A percentile compares a stretch with the other conserved stretches of the same genome.
phyloP scores from a whole-genome alignment of 2,113 vertebrate species.

The Ptilonorhynchus violaceus region DNA sequence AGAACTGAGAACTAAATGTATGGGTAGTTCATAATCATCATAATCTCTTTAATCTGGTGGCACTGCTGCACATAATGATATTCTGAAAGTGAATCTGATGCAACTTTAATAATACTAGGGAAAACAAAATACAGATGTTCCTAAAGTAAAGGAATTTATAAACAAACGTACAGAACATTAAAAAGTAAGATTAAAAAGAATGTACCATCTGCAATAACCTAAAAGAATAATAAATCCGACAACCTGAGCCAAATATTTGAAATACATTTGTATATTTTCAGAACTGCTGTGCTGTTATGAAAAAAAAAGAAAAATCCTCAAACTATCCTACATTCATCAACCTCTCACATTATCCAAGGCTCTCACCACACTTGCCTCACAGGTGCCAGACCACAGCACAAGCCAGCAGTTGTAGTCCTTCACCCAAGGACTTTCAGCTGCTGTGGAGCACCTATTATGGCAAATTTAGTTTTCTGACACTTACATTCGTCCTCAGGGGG shows the following conservation, averaged over 20 bases:
- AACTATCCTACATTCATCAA: not conserved
- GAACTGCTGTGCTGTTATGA: not conserved
- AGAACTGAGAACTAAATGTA: not conserved
- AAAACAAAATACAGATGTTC: conserved; percentile 14
- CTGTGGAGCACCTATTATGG: not conserved
- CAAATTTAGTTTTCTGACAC: not conserved
- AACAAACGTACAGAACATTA: not conserved
- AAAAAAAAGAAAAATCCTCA: not conserved
- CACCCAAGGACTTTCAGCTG: conserved; percentile 50
- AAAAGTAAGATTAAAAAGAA: not conserved
- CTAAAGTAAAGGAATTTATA: not conserved
- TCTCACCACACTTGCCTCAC: not conserved
- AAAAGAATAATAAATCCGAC: not conserved
- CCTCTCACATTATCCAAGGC: not conserved
- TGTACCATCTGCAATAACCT: not conserved
- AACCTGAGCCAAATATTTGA: not conserved
- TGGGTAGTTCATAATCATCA: not conserved
- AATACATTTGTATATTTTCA: not conserved
- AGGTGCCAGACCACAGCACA: conserved; percentile 4
- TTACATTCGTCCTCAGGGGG: not conserved
- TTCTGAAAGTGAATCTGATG: not conserved
- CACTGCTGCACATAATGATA: not conserved
- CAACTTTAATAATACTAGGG: not conserved
- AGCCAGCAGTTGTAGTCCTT: conserved; percentile 20
- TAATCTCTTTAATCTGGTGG: not conserved